Evolutionary conservation across 2,888 invertebrate species (phyloP).

Genomic region (Ornithoptera alexandrae): DNA sequence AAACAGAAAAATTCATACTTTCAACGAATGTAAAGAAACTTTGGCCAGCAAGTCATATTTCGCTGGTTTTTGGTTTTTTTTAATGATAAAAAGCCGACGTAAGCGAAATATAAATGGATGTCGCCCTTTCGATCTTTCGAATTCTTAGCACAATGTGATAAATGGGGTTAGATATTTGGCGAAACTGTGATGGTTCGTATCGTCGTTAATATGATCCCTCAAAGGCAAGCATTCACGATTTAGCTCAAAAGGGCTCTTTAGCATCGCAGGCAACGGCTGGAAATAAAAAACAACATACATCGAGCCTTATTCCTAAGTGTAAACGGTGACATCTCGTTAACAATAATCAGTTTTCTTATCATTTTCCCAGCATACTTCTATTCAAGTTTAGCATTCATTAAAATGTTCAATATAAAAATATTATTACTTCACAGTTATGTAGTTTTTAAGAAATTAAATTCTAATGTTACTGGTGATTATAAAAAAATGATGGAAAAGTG

Average conservation of each 20-base stretch:
- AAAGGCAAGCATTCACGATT: slow-evolving; percentile 81
- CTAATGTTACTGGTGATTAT: neutral
- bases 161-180: slow-evolving; percentile 73
- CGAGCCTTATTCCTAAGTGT: slow-evolving; percentile 76
- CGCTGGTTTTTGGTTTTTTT: slow-evolving; percentile 61
- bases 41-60: slow-evolving; percentile 70
- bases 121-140: slow-evolving; percentile 49
- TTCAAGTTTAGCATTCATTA: neutral
- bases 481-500: slow-evolving; percentile 44
- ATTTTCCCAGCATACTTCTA: slow-evolving; percentile 3
- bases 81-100: slow-evolving; percentile 68
- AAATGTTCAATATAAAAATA: neutral
- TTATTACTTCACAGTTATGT: neutral
- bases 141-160: slow-evolving; percentile 75
- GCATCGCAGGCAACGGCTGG: slow-evolving; percentile 81
- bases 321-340: slow-evolving; percentile 54
- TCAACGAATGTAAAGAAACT: slow-evolving; percentile 37
- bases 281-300: slow-evolving; percentile 81
- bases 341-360: slow-evolving; percentile 56
- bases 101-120: slow-evolving; percentile 56
- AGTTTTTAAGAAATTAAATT: neutral
- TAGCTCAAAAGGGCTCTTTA: slow-evolving; percentile 80
- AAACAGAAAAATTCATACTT: slow-evolving; percentile 37
- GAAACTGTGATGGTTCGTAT: slow-evolving; percentile 76
- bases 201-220: slow-evolving; percentile 80